Evolutionary conservation across 2,113 vertebrate species (phyloP).

Genomic region (Heterotis niloticus): DNA sequence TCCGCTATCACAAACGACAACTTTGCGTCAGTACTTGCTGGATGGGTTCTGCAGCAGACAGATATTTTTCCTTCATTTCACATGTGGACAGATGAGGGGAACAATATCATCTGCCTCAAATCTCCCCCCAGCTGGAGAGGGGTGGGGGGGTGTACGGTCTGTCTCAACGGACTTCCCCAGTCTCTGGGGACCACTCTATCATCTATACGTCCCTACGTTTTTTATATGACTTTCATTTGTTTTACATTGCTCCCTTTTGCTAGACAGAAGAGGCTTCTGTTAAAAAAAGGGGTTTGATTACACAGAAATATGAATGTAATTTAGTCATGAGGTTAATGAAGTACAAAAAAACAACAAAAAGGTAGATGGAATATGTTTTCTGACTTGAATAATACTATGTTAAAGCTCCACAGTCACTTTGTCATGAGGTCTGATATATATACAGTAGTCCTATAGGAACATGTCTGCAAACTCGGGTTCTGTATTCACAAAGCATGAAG

Average conservation of each 20-base stretch:
- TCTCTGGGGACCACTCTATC: constrained; percentile 51
- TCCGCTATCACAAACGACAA: background rate
- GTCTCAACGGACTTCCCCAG: constrained; percentile 48
- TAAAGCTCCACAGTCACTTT: constrained; percentile 47
- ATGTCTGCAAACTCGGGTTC: constrained; percentile 71
- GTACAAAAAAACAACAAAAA: constrained; percentile 60
- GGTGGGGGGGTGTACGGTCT: constrained; percentile 46
- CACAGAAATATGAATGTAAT: constrained; percentile 73
- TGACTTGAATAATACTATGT: constrained; percentile 68
- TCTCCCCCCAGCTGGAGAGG: constrained; percentile 39
- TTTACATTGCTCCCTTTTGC: constrained; percentile 60
- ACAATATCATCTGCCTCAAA: constrained; percentile 43
- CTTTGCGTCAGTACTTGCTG: constrained; percentile 23
- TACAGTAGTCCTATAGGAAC: constrained; percentile 72
- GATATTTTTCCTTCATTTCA: constrained; percentile 36
- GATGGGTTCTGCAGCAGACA: constrained; percentile 40
- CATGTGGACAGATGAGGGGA: constrained; percentile 28
- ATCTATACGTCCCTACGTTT: constrained; percentile 49
- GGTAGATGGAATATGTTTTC: constrained; percentile 62
- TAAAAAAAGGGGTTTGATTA: constrained; percentile 53
- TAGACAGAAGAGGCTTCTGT: constrained; percentile 57
- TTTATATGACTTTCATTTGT: constrained; percentile 52
- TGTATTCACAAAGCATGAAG: constrained; percentile 73
- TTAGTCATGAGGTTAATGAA: constrained; percentile 70
- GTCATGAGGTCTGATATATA: constrained; percentile 70